Conservation (phyloP, 1,140 invertebrate genomes). For the Heliconius hewitsoni region DNA sequence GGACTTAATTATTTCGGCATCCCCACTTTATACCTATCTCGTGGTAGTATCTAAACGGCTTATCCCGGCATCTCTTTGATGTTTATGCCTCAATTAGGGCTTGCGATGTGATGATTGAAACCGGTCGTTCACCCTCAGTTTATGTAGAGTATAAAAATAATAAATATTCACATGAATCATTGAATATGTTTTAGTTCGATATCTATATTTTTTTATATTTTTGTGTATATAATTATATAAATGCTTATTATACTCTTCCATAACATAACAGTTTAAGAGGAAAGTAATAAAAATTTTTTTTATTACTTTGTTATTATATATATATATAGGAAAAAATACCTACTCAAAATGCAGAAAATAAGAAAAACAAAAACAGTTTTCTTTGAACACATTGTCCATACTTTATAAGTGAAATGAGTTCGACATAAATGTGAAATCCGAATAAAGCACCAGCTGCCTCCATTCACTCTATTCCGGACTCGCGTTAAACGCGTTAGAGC, state of each 20-base stretch:
- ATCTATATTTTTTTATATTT: no score
- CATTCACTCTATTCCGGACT: constrained; percentile 17
- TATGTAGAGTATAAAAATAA: background rate
- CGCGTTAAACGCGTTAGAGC: background rate
- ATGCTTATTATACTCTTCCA: no score
- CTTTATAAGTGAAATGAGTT: background rate
- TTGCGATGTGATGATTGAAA: constrained; percentile 40
- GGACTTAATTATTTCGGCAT: background rate
- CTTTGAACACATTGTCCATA: background rate
- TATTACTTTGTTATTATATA: no score
- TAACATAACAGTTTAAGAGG: no score
- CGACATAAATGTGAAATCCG: constrained; percentile 8
- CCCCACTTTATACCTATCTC: background rate
- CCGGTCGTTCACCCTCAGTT: constrained; percentile 8
- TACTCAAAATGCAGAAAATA: background rate
- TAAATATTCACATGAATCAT: background rate
- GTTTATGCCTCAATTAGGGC: constrained; percentile 38
- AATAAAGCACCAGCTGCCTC: constrained; percentile 19
- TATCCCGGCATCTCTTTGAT: constrained; percentile 39
- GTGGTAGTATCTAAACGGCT: constrained; percentile 24
- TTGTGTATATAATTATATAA: no score
- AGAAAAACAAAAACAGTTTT: background rate
- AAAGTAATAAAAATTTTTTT: no score
- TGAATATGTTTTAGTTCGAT: no score
- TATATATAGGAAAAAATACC: no score